Conservation (phyloP, 2,888 invertebrate genomes). For the Hirtodrosophila cameraria region DNA sequence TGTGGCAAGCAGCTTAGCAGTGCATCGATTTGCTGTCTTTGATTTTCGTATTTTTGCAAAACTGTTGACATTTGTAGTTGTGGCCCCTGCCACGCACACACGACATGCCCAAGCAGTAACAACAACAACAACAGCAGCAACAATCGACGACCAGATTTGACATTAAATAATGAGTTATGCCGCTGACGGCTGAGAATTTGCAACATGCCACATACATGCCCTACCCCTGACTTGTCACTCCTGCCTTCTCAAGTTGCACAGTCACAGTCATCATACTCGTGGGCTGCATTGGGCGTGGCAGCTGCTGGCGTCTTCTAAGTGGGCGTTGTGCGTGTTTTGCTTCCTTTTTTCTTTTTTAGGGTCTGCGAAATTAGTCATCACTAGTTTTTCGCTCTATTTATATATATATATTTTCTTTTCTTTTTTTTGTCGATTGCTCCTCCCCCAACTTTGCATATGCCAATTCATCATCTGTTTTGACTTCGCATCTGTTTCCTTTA, state of each 20-base stretch:
- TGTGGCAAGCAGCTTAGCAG: constrained; percentile 4
- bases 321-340: constrained; percentile 46
- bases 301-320: constrained; percentile 24
- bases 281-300: constrained; percentile 1
- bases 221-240: no score
- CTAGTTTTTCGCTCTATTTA: constrained; percentile 28
- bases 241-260: background rate
- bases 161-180: constrained; percentile 79
- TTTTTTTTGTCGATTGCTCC: constrained; percentile 9
- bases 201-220: constrained; percentile 48
- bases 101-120: constrained; percentile 26
- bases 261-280: constrained; percentile 2
- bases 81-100: constrained; percentile 38
- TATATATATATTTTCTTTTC: constrained; percentile 15
- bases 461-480: constrained; percentile 69
- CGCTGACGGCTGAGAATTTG: constrained; percentile 71
- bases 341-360: constrained; percentile 1
- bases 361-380: constrained; percentile 59
- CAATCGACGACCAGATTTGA: constrained; percentile 71
- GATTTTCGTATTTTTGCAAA: constrained; percentile 56
- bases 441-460: constrained; percentile 42
- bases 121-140: constrained; percentile 9
- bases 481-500: constrained; percentile 57
- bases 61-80: constrained; percentile 62
- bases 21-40: constrained; percentile 61